Base-by-base conservation (phyloP, 2,113 vertebrate genomes). In the Centropus unirufus region DNA sequence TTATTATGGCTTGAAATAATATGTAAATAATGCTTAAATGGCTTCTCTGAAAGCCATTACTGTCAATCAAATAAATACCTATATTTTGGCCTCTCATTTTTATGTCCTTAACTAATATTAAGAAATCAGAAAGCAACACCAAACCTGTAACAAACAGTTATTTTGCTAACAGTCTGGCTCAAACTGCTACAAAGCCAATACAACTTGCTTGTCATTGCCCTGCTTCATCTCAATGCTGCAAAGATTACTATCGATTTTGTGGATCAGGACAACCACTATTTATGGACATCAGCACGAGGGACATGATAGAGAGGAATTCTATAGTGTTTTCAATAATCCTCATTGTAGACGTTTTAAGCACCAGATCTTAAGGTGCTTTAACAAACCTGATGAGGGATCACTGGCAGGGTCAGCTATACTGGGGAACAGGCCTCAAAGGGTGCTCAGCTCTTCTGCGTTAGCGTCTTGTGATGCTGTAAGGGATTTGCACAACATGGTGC, bases 11-110 rank as follows among this genome's bases (percentile, higher is more conserved):
- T 96, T 96, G 90, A 97, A 96, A 97, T 95, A 97, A 93, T 73
- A 95, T 85, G 75, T 94, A 97, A 97, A 97, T 97, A 95, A 97
- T 96, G 97, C 95, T 97, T 97, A 97, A 98, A 96, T 89, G 34
- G 67, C 74, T 95, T 97, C 64, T 95, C 87, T 80, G 88, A 94
- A 86, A 96, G 91, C 89, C 89, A 92, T 97, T 96, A 87, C 79
- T 93, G 94, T 92, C 92, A 94, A 77, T 96, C 93, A 93, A 92
- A 90, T 91, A 96, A 97, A 95, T 78, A 83, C 46, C 58, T 93
- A 68, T 94, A 94, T 95, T 93, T 95, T 63, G 46, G 83, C 59
- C 91, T 96, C 94, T 96, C 59, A 27, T 94, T 97, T 96, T 97
- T 88, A 55, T 62, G 88, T 90, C 64, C 29, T 89, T 93, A 95